Percentiles rank a stretch among this genome's conserved stretches.
These are phyloP conservation scores for Oreochromis niloticus DNA, from an alignment of 2,113 vertebrate species.

Conservation along the genomic window DNA sequence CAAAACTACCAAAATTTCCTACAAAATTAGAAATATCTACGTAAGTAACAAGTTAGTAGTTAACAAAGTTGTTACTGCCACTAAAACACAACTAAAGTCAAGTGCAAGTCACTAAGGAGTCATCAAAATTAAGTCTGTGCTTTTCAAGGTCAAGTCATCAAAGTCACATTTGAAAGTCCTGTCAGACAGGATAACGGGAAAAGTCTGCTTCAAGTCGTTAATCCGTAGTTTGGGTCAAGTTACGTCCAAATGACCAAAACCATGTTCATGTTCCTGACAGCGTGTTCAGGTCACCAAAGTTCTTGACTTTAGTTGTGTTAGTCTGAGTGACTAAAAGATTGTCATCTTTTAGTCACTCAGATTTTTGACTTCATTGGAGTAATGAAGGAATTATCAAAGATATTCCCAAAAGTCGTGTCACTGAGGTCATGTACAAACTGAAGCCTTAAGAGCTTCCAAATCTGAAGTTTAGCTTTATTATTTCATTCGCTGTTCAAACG, in stretches of 20 bases:
- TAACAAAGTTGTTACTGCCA: background rate
- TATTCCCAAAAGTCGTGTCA: background rate
- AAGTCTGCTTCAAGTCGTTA: background rate
- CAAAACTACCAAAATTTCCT: background rate
- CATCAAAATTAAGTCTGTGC: background rate
- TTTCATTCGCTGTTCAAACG: background rate
- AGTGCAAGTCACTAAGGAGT: background rate
- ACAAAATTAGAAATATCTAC: fast-evolving
- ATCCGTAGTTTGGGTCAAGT: background rate
- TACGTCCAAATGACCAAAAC: background rate
- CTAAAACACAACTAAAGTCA: background rate
- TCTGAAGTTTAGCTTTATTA: background rate
- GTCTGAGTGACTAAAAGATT: no score
- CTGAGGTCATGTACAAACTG: background rate
- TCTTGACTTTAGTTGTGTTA: background rate
- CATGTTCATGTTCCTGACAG: background rate
- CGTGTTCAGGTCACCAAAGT: background rate
- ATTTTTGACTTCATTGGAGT: background rate
- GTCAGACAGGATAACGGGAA: background rate
- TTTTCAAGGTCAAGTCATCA: background rate
- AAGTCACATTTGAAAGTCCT: background rate
- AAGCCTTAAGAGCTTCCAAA: background rate
- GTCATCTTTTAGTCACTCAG: fast-evolving
- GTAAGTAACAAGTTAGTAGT: background rate
- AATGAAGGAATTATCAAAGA: fast-evolving